Base-by-base conservation (phyloP, 2,797 vertebrate species). In the Chloroceryle amazona region DNA sequence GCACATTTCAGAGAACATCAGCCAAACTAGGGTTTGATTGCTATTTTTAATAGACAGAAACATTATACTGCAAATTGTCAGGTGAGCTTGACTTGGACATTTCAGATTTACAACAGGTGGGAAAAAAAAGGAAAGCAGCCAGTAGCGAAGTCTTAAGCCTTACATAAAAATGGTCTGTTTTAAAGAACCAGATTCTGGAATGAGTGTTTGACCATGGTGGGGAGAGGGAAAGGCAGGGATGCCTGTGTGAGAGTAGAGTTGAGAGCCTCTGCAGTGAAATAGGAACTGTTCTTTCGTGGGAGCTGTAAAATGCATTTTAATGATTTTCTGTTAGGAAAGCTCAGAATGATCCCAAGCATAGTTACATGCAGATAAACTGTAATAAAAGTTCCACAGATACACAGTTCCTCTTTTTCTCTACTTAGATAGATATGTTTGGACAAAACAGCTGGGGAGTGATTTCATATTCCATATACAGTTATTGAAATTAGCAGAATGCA, bases 171-270 rank as follows among this genome's bases (percentile, higher is more conserved):
- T 6, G 13, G 23, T 33, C 42, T 54, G 28, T 68, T 68, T 46
- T 62, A 39, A 60, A 79, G 42, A 51, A 28, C 1, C 7, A 22
- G 29, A 37, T 41, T 79, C 25, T 35, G 22, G 49, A 33, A 6
- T 52, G 37, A 22, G 19, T 46, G 31, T 57, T 8, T 47, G 19
- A 42, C 29, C 16, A 2, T 3, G 8, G 12, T 25, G 22, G 37
- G 21, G 21, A 73, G 22, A 35, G 18, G 22, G 29, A 81, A 88
- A 52, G 20, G 46, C 72, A 75, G 74, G 52, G 52, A 11, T n/a
- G 39, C 1, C 0, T 7, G 18, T 51, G 41, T 2, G 3, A 15
- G 70, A 20, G 25, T 9, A 16, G 35, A 37, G 11, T 0, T 66
- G 74, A 42, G n/a, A 72, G 60, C 18, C 41, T 83, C 35, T 83